Conservation (phyloP, 2,797 vertebrate genomes). For the Chaetophractus vellerosus region DNA sequence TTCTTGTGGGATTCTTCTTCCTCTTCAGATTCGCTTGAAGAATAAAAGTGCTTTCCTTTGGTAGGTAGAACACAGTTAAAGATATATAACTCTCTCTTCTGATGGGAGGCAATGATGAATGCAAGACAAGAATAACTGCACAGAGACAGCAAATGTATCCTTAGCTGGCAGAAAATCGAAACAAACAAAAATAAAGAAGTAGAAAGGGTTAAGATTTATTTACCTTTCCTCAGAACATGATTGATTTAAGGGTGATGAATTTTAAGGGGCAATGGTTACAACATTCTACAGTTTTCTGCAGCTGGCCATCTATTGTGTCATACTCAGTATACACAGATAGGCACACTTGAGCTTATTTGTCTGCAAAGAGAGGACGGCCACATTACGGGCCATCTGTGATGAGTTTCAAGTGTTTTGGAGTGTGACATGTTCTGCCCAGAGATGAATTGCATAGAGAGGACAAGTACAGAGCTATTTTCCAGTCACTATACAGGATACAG, state of each 20-base stretch:
- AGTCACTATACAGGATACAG: neutral
- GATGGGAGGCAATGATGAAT: neutral
- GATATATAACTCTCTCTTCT: conserved; percentile 79
- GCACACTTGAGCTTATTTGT: neutral
- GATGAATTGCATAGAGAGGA: neutral
- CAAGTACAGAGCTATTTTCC: neutral
- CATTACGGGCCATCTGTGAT: neutral
- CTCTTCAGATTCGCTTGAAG: conserved; percentile 98
- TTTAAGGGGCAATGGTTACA: neutral
- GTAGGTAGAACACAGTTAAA: conserved; percentile 94
- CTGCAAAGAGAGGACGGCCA: neutral
- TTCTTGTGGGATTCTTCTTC: conserved; percentile 97
- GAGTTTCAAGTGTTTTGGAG: neutral
- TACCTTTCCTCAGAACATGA: neutral
- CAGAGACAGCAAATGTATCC: neutral
- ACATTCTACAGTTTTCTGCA: neutral
- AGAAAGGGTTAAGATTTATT: neutral
- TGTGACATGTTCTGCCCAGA: neutral
- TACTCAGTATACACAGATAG: neutral
- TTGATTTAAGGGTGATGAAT: neutral
- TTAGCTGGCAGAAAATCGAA: conserved; percentile 25
- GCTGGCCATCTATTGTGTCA: neutral
- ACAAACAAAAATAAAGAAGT: neutral
- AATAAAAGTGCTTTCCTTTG: conserved; percentile 97
- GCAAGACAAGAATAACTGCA: neutral